Evolutionary conservation across 1,140 invertebrate genomes (phyloP), one percentile per base, ranked within the genome.

Genomic region (Danaus melanippus): DNA sequence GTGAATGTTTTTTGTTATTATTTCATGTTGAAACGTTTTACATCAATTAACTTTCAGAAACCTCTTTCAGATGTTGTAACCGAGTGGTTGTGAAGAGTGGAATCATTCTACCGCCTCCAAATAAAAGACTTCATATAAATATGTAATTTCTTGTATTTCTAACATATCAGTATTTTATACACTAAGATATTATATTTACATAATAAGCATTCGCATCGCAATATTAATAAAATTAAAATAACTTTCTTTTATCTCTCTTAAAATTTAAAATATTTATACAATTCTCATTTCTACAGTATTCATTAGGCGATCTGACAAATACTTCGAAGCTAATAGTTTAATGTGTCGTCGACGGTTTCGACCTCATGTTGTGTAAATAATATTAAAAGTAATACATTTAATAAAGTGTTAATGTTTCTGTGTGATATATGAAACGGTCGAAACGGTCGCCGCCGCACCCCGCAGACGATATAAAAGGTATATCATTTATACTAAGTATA

Each of bases 171-270:
- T 75, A 67, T 66, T 82, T 82, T 82, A 76, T 82, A 79, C 59
- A 66, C 79, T 79, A 78, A 66, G 69, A 75, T 63, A 67, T 75
- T 71, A 62, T 82, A 82, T 82, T 74, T 82, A 82, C 79, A 32
- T 32, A 32, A 82, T 78, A 76, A 82, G 79, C 79, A 79, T 79
- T 78, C 68, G 79, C 76, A 79, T 79, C 70, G 70, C 67, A 78
- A 76, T 81, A 76, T 71, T 74, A 72, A 75, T 79, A 79, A 70
- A 76, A 74, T 75, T 79, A 82, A 82, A 82, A 79, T 79, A 79
- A 62, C 69, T 74, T 79, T 82, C n/a, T 15, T 32, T 32, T 32
- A 32, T 32, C 73, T 79, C 75, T 79, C 75, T 78, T 78, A 74
- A 71, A 32, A 7, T 71, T 74, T 75, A 76, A 71, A 79, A 73